A percentile compares a stretch with the other conserved stretches of the same genome.
Conservation (phyloP, 2,888 invertebrate genomes). For the Uloborus plumipes region DNA sequence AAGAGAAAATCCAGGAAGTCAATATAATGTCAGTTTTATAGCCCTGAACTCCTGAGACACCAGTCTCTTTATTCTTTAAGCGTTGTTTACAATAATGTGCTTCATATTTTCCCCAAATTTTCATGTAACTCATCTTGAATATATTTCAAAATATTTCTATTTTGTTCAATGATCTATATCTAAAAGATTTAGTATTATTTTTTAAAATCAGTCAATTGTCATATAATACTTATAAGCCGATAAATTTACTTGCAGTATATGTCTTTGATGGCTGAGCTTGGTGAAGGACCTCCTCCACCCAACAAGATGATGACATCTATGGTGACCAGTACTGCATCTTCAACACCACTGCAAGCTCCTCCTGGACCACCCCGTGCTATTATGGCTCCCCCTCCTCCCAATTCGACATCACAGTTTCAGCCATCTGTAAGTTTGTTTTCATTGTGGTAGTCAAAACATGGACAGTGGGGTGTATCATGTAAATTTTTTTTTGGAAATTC, state of each 20-base stretch:
- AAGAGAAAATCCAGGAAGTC: too few relatives aligned
- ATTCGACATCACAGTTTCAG: constrained; percentile 67
- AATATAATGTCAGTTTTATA: too few relatives aligned
- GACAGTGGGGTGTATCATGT: neutral
- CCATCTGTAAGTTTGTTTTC: constrained; percentile 25
- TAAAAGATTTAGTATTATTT: neutral
- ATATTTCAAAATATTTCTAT: neutral
- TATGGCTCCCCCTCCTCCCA: constrained; percentile 70
- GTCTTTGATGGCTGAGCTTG: constrained; percentile 98
- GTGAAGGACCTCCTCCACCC: constrained; percentile 86
- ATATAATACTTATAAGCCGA: neutral
- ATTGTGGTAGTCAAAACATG: neutral
- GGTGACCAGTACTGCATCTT: constrained; percentile 56
- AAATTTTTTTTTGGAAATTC: too few relatives aligned
- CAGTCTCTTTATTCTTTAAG: too few relatives aligned
- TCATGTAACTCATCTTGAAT: neutral
- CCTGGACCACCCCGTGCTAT: constrained; percentile 76
- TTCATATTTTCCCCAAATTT: neutral
- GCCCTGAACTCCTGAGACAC: too few relatives aligned
- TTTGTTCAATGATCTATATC: neutral
- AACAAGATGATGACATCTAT: constrained; percentile 65
- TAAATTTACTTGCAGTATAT: constrained; percentile 78
- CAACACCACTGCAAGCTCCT: constrained; percentile 72
- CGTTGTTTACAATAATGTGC: too few relatives aligned
- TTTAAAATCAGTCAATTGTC: neutral